A percentile compares a stretch with the other conserved stretches of the same genome.
Evolutionary conservation across 2,797 vertebrate genomes (phyloP).

Genomic region (Tarsius wallacei): DNA sequence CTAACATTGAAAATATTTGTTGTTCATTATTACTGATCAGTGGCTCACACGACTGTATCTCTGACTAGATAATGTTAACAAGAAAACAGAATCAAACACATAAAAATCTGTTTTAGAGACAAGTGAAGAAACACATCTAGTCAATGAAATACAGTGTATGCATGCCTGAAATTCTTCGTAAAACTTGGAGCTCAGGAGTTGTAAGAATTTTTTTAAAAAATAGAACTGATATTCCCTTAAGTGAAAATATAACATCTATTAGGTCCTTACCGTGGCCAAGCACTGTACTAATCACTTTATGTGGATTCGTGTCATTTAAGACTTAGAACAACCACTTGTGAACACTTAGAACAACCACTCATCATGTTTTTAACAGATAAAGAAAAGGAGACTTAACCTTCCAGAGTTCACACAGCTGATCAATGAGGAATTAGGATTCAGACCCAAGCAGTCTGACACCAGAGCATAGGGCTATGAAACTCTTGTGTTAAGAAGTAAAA

Average conservation of each 20-base stretch:
- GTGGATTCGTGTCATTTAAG: neutral
- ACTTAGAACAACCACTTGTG: constrained; percentile 5
- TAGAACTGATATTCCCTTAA: neutral
- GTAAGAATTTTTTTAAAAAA: neutral
- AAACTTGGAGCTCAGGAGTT: constrained; percentile 51
- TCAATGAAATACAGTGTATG: neutral
- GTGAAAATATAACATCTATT: constrained; percentile 12
- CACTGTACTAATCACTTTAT: neutral
- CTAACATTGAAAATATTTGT: constrained; percentile 25
- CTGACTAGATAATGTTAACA: neutral
- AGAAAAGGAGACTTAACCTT: neutral
- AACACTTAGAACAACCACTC: neutral
- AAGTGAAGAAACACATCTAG: constrained; percentile 38
- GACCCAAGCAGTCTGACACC: neutral
- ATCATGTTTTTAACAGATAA: neutral
- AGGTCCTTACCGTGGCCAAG: neutral
- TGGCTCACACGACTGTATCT: neutral
- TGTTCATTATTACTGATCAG: constrained; percentile 23
- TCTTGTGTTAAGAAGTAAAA: neutral
- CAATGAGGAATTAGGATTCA: neutral
- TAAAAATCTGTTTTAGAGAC: constrained; percentile 27
- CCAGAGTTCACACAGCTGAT: neutral
- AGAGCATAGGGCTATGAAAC: neutral
- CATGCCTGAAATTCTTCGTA: constrained; percentile 23
- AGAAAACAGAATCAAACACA: constrained; percentile 4